Evolutionary conservation across 1,140 invertebrate species (phyloP), one percentile per base, ranked within the genome.

Genomic region (Aphelinus certus): DNA sequence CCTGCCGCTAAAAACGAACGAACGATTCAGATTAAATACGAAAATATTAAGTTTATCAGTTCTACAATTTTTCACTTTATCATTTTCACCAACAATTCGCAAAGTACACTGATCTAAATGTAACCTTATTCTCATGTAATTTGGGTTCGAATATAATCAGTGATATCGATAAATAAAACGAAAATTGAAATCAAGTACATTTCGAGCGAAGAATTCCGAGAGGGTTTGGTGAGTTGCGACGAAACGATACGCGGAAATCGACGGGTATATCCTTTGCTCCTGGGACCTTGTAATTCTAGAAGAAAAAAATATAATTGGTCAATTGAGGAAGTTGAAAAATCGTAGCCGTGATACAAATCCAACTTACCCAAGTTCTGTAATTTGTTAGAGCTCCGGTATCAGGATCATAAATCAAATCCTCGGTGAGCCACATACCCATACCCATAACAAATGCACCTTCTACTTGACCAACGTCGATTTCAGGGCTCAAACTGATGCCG

Each of bases 371-470:
- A 57, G 95, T 94, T 70, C 93, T 89, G 80, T 93, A 90, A 7
- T 94, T 96, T 0, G 95, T 87, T 5, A 94, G 83, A 75, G 89
- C 84, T 9, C 94, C 95, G 26, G 92, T 92, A 42, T 88, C 79
- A 10, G 88, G 84, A 81, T 94, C 91, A 79, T 92, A 93, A 3
- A 92, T 87, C 51, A 95, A 80, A 75, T 94, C 90, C 83, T 97
- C 95, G 3, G 88, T 90, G 0, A 94, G 91, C 91, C 92, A 95
- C 78, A 94, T 94, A 3, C 96, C 96, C 7, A 95, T 81, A 3
- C 94, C 95, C 95, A 97, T 97, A 1, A 96, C 88, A 83, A 95
- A 95, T 1, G 94, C 93, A 3, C 95, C 96, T 89, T 97, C 95
- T 2, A 93, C 89, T 88, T 98, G 96, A 47, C 96, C 96, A 43